Percentiles rank a stretch among this genome's conserved stretches.
These are phyloP conservation scores for Phaedon cochleariae DNA, from an alignment of 2,888 invertebrate genomes.

Conservation along the genomic window DNA sequence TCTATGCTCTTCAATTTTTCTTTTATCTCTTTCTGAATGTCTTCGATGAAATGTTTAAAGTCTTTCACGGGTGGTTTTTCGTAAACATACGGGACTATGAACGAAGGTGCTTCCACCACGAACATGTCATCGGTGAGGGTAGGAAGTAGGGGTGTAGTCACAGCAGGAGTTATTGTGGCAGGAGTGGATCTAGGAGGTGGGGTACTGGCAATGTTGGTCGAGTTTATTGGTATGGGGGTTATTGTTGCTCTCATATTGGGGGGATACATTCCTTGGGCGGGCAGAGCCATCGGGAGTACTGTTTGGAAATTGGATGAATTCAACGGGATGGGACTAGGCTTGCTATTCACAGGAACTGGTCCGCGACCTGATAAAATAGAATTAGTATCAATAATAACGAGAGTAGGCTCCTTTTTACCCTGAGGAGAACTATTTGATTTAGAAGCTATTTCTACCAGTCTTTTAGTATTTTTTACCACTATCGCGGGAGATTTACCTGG, in stretches of 20 bases:
- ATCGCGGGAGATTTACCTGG: conserved; percentile 52
- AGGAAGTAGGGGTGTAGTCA: conserved; percentile 73
- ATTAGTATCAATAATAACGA: conserved; percentile 83
- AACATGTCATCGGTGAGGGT: conserved; percentile 92
- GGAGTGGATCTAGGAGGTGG: conserved; percentile 53
- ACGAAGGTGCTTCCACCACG: conserved; percentile 91
- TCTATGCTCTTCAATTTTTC: no score
- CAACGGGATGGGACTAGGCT: conserved; percentile 38
- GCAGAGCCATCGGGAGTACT: conserved; percentile 65
- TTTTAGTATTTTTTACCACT: conserved; percentile 77
- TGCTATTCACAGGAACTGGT: conserved; percentile 63
- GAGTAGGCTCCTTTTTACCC: conserved; percentile 74
- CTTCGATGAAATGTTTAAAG: conserved; percentile 76
- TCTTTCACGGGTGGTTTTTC: conserved; percentile 87
- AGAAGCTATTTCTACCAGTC: conserved; percentile 74
- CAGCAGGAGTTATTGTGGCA: conserved; percentile 49
- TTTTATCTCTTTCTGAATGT: conserved; percentile 62
- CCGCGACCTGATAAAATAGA: conserved; percentile 73
- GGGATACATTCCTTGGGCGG: conserved; percentile 72
- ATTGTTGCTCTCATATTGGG: conserved; percentile 69
- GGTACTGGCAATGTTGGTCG: conserved; percentile 50
- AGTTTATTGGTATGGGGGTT: conserved; percentile 64
- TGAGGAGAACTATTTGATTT: conserved; percentile 63
- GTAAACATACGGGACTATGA: conserved; percentile 92
- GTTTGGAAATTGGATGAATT: conserved; percentile 56